Base-by-base conservation (phyloP, 2,113 vertebrate genomes). In the Sinocyclocheilus rhinocerous region DNA sequence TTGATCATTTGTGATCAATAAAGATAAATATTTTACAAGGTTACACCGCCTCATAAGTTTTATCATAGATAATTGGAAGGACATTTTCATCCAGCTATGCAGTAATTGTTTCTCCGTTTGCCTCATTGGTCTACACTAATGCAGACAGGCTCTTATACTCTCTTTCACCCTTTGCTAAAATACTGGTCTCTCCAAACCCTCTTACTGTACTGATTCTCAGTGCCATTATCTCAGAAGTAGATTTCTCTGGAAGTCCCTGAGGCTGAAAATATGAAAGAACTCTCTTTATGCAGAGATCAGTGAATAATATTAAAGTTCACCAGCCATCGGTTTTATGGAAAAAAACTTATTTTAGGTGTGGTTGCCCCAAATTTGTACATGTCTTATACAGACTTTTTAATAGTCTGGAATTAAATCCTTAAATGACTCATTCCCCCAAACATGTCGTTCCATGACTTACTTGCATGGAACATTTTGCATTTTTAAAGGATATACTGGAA, bases 61-160 rank as follows among this genome's bases (percentile, higher is more conserved):
- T 22, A 63, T 45, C 83, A 84, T 70, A 76, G 83, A 76, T 24
- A 75, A 75, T 42, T 75, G 33, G 33, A 59, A 59, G n/a, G 22
- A 76, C 13, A 76, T 55, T 3, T 12, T 48, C 42, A 45, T 45
- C 42, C 42, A 10, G 42, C 42, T 45, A 45, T 45, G 42, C 9
- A 45, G 9, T 45, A 45, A 48, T 48, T 76, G 39, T 42, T 81
- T 48, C 57, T 61, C 36, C 24, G 33, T 42, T 26, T 7, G n/a
- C 57, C 57, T 4, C 36, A n/a, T 80, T 33, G 57, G 57, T 80
- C 36, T 63, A 63, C 33, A 24, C 57, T 26, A 50, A 45, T 50
- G 69, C 33, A 39, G 69, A 72, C 1, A 20, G 8, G 29, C 9
- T 52, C 48, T 76, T 76, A 26, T 29, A 52, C 24, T 76, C n/a